Percentiles rank a stretch among this genome's conserved stretches.
These are phyloP conservation scores for Athalia circularis DNA, from an alignment of 2,888 invertebrate species.

Conservation along the genomic window DNA sequence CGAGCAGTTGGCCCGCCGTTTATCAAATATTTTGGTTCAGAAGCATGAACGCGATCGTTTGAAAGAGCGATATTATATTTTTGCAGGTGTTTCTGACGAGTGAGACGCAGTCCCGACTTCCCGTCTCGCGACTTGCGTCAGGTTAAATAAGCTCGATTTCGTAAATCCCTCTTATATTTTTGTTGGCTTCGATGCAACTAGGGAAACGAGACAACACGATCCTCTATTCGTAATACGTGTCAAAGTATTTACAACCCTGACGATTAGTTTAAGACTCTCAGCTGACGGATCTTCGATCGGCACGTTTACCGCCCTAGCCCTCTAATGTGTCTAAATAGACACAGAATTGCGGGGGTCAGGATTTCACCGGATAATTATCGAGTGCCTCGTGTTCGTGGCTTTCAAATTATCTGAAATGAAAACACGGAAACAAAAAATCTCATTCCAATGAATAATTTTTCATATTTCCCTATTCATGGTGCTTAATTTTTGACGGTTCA, in stretches of 20 bases:
- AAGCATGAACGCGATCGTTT: conserved; percentile 33
- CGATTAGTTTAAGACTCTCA: conserved; percentile 19
- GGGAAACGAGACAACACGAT: conserved; percentile 18
- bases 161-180: conserved; percentile 27
- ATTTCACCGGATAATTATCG: not conserved
- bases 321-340: not conserved
- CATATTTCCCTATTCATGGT: too few relatives aligned
- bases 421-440: too few relatives aligned
- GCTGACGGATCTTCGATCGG: conserved; percentile 13
- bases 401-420: too few relatives aligned
- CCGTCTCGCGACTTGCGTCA: not conserved
- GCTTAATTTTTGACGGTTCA: too few relatives aligned
- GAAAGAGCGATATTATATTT: conserved; percentile 34
- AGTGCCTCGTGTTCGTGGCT: too few relatives aligned
- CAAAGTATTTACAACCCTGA: conserved; percentile 34
- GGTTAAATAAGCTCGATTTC: conserved; percentile 3
- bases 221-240: conserved; percentile 14
- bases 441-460: too few relatives aligned
- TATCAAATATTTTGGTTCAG: conserved; percentile 30
- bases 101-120: conserved; percentile 25
- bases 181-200: conserved; percentile 15
- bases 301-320: not conserved
- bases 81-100: conserved; percentile 32
- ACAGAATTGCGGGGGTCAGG: not conserved
- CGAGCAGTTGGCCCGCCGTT: conserved; percentile 32